Conservation (phyloP, 2,113 vertebrate species). For the Podarcis muralis region DNA sequence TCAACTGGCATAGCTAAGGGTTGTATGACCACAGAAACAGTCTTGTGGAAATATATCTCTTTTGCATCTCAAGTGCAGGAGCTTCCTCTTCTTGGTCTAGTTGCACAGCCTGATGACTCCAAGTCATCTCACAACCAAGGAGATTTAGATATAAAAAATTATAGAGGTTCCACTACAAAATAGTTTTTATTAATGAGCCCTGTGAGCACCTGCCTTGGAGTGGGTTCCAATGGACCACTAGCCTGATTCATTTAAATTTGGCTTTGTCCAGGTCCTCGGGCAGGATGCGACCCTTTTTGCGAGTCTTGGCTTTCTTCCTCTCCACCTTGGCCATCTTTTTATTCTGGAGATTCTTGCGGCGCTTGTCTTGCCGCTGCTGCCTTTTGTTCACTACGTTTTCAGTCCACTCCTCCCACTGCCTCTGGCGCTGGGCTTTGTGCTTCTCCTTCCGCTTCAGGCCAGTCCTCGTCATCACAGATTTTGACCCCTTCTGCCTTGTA, state of each 20-base stretch:
- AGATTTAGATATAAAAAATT: background rate
- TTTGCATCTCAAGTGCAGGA: too few relatives aligned
- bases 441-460: constrained; percentile 90
- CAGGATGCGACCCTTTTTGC: constrained; percentile 88
- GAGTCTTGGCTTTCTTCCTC: constrained; percentile 83
- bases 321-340: constrained; percentile 77
- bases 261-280: constrained; percentile 88
- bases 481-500: constrained; percentile 92
- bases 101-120: background rate
- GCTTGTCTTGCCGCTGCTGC: constrained; percentile 88
- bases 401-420: constrained; percentile 80
- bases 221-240: rapidly evolving
- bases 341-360: constrained; percentile 84
- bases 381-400: constrained; percentile 84
- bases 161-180: background rate
- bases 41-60: background rate
- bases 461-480: constrained; percentile 85
- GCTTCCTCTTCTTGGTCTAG: too few relatives aligned
- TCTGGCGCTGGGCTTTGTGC: constrained; percentile 72
- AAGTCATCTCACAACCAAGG: background rate
- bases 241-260: constrained; percentile 43
- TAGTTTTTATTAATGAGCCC: rapidly evolving
- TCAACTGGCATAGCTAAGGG: background rate
- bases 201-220: too few relatives aligned
- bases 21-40: background rate